phyloP scores from a whole-genome alignment of 2,797 vertebrate species.

The Vultur gryphus region DNA sequence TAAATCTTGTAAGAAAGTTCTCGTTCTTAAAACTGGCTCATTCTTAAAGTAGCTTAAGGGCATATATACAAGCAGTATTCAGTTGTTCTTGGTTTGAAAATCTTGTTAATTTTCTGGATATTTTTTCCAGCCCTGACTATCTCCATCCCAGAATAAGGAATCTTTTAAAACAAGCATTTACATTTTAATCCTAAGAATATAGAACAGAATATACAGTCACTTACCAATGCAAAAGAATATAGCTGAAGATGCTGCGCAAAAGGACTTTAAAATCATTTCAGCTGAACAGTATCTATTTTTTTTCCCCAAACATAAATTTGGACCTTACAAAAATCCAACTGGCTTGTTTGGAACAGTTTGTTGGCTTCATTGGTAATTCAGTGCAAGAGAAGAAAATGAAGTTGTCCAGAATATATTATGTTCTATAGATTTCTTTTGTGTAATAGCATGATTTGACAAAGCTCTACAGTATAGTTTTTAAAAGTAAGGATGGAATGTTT shows the following conservation, averaged over 20 bases:
- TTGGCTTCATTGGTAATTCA: not conserved
- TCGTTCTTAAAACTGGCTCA: not conserved
- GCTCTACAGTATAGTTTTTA: not conserved
- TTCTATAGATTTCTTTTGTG: not conserved
- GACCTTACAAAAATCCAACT: not conserved
- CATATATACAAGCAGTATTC: not conserved
- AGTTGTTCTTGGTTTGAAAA: not conserved
- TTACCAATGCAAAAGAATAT: not conserved
- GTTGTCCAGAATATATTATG: not conserved
- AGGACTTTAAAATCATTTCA: not conserved
- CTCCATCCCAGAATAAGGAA: not conserved
- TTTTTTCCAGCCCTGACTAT: not conserved
- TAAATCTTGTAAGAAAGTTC: not conserved
- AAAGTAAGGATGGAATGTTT: not conserved
- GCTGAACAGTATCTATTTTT: not conserved
- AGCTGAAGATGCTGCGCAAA: not conserved
- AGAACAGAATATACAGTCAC: not conserved
- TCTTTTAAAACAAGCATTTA: not conserved
- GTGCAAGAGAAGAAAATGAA: not conserved
- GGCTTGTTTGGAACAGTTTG: not conserved
- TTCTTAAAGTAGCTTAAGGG: not conserved
- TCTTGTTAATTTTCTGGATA: not conserved
- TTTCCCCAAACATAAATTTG: not conserved
- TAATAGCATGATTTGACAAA: not conserved
- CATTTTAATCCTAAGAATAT: not conserved